These are phyloP conservation scores for Peromyscus attwateri DNA, from an alignment of 2,797 vertebrate genomes.

Conservation along the genomic window DNA sequence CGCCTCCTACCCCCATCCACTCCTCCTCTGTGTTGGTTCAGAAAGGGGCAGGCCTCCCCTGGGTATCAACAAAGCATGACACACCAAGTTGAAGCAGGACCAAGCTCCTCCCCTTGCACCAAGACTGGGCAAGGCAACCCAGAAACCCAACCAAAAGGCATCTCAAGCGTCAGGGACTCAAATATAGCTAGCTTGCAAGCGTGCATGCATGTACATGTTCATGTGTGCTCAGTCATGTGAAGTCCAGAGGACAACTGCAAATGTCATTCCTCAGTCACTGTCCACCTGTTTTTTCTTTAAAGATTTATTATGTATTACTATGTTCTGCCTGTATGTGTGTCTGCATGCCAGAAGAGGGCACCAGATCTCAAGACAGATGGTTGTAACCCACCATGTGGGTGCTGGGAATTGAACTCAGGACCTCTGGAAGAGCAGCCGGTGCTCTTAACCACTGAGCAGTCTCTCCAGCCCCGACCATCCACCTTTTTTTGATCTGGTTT, in stretches of 20 bases:
- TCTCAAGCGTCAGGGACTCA: neutral
- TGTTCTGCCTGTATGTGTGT: neutral
- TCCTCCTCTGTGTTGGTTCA: neutral
- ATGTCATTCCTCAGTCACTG: neutral
- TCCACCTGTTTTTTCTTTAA: neutral
- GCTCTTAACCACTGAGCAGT: neutral
- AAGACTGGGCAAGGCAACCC: neutral
- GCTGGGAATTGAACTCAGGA: neutral
- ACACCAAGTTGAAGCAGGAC: neutral
- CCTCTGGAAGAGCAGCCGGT: neutral
- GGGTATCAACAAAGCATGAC: neutral
- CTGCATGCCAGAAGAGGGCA: neutral
- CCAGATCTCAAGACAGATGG: neutral
- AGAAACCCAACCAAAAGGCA: neutral
- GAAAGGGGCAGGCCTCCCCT: neutral
- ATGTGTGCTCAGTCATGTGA: neutral
- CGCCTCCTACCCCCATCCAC: too few species aligned
- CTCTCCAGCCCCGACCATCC: neutral
- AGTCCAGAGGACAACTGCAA: neutral
- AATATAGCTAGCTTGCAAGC: accelerated
- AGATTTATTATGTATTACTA: neutral
- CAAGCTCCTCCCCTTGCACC: neutral
- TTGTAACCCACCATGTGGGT: neutral
- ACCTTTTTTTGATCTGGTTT: neutral
- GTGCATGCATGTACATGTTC: neutral